Conservation (phyloP, 2,888 invertebrate species). For the Amphiduros pacificus region DNA sequence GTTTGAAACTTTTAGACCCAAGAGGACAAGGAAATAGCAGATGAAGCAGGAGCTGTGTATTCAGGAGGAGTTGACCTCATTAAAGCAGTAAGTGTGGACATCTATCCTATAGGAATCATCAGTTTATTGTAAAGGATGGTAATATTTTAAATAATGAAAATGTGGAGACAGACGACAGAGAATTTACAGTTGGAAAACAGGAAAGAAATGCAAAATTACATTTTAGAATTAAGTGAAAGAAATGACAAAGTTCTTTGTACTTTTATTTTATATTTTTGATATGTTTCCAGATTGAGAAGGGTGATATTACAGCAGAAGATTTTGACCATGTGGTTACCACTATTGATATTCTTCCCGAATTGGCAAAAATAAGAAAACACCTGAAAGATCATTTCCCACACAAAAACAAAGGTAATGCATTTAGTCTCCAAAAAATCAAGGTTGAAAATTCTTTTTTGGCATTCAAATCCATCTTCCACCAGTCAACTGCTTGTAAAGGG, state of each 20-base stretch:
- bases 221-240: not conserved
- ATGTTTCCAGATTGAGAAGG: slow-evolving; percentile 34
- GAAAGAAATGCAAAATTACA: not conserved
- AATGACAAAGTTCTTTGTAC: not conserved
- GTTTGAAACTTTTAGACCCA: slow-evolving; percentile 33
- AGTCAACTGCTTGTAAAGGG: too few species aligned
- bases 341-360: slow-evolving; percentile 35
- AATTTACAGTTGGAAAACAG: not conserved
- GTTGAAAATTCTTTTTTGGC: not conserved
- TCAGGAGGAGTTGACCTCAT: slow-evolving; percentile 42
- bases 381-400: slow-evolving; percentile 43
- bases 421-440: not conserved
- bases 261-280: not conserved
- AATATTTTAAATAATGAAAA: too few species aligned
- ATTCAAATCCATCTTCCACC: too few species aligned
- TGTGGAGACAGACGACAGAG: not conserved
- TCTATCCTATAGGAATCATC: not conserved
- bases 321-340: slow-evolving; percentile 40
- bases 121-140: too few species aligned
- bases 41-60: slow-evolving; percentile 36
- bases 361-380: slow-evolving; percentile 32
- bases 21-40: slow-evolving; percentile 36
- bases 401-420: slow-evolving; percentile 27
- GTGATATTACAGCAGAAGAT: slow-evolving; percentile 35
- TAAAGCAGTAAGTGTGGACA: slow-evolving; percentile 32